phyloP scores from a whole-genome alignment of 2,113 vertebrate species.

The Paedocypris sp. region DNA sequence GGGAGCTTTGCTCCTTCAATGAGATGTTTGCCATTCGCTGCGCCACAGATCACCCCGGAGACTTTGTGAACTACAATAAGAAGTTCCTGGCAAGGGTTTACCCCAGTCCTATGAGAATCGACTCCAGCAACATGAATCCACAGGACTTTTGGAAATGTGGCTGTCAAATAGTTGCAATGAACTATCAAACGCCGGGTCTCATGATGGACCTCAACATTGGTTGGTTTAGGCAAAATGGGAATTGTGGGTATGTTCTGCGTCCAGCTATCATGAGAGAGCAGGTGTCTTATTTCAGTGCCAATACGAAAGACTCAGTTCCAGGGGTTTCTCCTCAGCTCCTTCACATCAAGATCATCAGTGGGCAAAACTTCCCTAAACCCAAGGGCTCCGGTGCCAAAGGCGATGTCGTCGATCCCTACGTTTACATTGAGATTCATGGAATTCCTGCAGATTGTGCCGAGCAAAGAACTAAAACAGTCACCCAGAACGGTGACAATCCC shows the following conservation, averaged over 20 bases:
- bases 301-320: constrained; percentile 93
- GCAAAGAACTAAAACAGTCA: constrained; percentile 89
- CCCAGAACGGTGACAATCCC: constrained; percentile 91
- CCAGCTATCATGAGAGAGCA: constrained; percentile 96
- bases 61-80: constrained; percentile 98
- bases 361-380: constrained; percentile 94
- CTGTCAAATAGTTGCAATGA: constrained; percentile 97
- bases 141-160: constrained; percentile 99
- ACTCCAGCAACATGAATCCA: constrained; percentile 98
- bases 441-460: constrained; percentile 95
- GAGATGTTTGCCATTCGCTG: constrained; percentile 88
- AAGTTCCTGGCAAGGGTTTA: constrained; percentile 87
- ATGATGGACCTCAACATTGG: constrained; percentile 98
- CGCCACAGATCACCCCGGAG: constrained; percentile 83
- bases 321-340: constrained; percentile 94
- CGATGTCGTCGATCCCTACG: constrained; percentile 90
- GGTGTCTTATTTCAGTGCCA: constrained; percentile 93
- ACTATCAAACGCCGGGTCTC: constrained; percentile 91
- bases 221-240: constrained; percentile 95
- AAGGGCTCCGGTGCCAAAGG: constrained; percentile 97
- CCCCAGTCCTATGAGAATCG: constrained; percentile 94
- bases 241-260: constrained; percentile 88
- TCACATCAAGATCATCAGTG: constrained; percentile 95
- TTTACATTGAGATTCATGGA: constrained; percentile 95
- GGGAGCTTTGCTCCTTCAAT: constrained; percentile 95